Evolutionary conservation across 2,113 vertebrate species (phyloP).

Genomic region (Caracal caracal): DNA sequence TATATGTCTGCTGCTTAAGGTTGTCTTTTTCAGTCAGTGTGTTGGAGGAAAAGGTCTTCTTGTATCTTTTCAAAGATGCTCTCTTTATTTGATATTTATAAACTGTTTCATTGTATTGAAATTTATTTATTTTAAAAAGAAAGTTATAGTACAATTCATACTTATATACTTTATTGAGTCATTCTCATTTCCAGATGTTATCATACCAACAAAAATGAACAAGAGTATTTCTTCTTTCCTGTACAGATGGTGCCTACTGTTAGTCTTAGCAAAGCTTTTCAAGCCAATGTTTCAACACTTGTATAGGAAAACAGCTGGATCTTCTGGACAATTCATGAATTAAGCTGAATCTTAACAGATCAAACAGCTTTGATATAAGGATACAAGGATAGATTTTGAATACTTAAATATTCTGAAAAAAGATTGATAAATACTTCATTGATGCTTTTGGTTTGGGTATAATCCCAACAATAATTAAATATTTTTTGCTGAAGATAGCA

Average conservation of each 20-base stretch:
- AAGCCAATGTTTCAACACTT: not conserved
- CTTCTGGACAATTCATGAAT: not conserved
- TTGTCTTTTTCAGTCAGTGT: not conserved
- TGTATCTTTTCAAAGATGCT: not conserved
- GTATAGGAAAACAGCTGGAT: slow-evolving; percentile 4
- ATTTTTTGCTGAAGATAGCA: not conserved
- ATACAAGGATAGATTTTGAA: not conserved
- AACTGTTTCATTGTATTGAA: not conserved
- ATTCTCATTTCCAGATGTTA: not conserved
- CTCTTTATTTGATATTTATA: not conserved
- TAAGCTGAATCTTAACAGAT: not conserved
- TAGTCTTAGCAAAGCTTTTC: not conserved
- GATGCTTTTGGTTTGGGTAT: not conserved
- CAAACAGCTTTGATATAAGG: not conserved
- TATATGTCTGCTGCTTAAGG: not conserved
- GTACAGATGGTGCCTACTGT: not conserved
- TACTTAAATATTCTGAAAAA: not conserved
- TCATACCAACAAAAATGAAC: not conserved
- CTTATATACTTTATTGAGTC: not conserved
- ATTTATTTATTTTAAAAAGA: not conserved
- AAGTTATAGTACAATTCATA: not conserved
- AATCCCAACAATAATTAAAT: not conserved
- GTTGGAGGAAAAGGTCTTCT: not conserved
- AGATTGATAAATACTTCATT: not conserved
- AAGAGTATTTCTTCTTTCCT: not conserved